These are phyloP conservation scores for Protosalanx chinensis DNA, from an alignment of 2,797 vertebrate genomes.

Conservation along the genomic window DNA sequence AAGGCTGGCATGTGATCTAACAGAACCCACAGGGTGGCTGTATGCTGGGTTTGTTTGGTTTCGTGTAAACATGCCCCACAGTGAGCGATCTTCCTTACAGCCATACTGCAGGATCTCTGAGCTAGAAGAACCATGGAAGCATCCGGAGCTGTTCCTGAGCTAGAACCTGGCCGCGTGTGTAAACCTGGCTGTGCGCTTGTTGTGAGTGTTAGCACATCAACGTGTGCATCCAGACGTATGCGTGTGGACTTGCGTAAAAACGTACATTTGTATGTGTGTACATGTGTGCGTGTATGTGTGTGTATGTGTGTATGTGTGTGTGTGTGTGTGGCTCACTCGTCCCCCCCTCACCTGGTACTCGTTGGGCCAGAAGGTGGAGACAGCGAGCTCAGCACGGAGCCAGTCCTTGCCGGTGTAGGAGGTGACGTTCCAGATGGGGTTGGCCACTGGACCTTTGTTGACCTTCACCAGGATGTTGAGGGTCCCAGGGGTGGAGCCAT, in stretches of 20 bases:
- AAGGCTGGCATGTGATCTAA: too few species aligned
- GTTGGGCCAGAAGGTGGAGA: conserved; percentile 99
- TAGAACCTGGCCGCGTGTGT: conserved; percentile 7
- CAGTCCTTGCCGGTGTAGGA: conserved; percentile 92
- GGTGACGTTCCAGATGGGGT: conserved; percentile 97
- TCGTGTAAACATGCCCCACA: too few species aligned
- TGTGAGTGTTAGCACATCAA: not conserved
- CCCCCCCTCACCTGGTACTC: conserved; percentile 89
- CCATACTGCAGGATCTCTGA: too few species aligned
- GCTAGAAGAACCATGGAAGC: too few species aligned
- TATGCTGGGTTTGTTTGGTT: too few species aligned
- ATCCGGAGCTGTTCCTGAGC: not conserved
- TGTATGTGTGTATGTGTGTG: conserved; percentile 8
- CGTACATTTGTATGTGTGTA: conserved; percentile 17
- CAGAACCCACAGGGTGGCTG: too few species aligned
- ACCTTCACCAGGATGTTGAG: conserved; percentile 94
- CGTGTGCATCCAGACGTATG: not conserved
- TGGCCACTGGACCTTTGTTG: conserved; percentile 92
- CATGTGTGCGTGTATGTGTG: not conserved
- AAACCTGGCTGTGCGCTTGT: not conserved
- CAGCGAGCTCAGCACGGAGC: conserved; percentile 92
- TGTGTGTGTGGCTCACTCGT: not conserved
- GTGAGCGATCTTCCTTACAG: too few species aligned
- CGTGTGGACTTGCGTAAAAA: too few species aligned
- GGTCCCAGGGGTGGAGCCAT: conserved; percentile 85